These are phyloP conservation scores for Apodemus agrarius DNA, from an alignment of 2,797 vertebrate species.

Conservation along the genomic window DNA sequence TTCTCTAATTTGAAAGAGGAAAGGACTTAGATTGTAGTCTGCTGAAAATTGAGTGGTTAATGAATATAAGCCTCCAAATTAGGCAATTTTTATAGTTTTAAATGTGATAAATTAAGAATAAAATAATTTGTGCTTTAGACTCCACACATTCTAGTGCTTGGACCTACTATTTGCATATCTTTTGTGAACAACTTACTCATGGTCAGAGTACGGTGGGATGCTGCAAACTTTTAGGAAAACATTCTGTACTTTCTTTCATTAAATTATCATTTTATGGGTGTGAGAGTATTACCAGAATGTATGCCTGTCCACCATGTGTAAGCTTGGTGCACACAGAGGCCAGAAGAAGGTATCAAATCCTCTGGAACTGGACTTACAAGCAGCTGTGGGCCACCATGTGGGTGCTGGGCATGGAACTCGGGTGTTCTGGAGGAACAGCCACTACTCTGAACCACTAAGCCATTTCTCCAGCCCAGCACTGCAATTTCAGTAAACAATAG, in stretches of 20 bases:
- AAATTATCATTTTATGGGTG: neutral
- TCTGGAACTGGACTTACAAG: neutral
- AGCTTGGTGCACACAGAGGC: neutral
- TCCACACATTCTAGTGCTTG: neutral
- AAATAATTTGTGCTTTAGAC: neutral
- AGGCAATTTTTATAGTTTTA: neutral
- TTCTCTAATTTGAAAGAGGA: neutral
- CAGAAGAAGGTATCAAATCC: neutral
- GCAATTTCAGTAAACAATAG: neutral
- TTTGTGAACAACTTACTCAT: neutral
- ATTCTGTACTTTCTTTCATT: neutral
- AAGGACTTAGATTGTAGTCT: neutral
- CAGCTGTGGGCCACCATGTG: neutral
- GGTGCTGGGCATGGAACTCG: too few relatives aligned
- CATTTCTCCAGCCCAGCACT: neutral
- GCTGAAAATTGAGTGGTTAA: neutral
- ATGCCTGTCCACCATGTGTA: too few relatives aligned
- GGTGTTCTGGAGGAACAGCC: neutral
- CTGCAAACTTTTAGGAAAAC: neutral
- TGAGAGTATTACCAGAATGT: neutral
- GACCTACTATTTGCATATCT: neutral
- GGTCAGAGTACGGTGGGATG: neutral
- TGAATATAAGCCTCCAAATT: constrained; percentile 28
- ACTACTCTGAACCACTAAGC: neutral
- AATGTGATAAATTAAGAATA: neutral